Base-by-base conservation (phyloP, 1,140 invertebrate genomes). In the Sitodiplosis mosellana region DNA sequence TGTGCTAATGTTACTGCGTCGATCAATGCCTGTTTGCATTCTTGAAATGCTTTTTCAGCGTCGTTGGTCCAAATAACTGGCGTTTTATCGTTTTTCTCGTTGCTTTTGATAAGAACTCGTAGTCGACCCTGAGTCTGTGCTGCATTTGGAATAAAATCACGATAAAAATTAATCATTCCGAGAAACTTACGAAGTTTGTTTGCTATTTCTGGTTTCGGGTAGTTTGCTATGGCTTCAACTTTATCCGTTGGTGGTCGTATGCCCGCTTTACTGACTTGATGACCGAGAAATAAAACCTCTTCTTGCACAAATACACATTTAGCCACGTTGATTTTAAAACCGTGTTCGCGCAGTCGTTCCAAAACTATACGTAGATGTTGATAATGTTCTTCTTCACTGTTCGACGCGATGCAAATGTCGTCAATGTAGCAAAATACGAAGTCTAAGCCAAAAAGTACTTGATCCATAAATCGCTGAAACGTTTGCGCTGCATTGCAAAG, bases 161-260 rank as follows among this genome's bases (percentile, higher is more conserved):
- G 36, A 44, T 64, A 64, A 52, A 60, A 67, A 49, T 63, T 61
- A 6, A 62, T 1, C 51, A 61, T 56, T 6, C 61, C 64, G 4
- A 68, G 42, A 48, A 61, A 67, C 36, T 53, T 46, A 22, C 58
- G 36, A 12, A 58, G 36, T 48, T 55, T n/a, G 38, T 57, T 53
- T 2, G 52, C 57, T 2, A 49, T 58, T 11, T 22, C 45, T 8
- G 58, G 55, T 18, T 43, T 47, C 5, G 51, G 47, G 37, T 50
- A 55, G 19, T 54, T 48, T 2, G 11, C 12, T 19, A 60, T 50
- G 2, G 56, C 52, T 20, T 54, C 38, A 10, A 64, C 51, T 38
- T 52, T 55, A 0, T 58, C 53, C 2, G 50, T 33, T 0, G 53
- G 49, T 10, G 63, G 64, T 19, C 45, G 42, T 1, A 55, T 54